Base-by-base conservation (phyloP, 2,888 invertebrate species). In the Synanthedon formicaeformis region DNA sequence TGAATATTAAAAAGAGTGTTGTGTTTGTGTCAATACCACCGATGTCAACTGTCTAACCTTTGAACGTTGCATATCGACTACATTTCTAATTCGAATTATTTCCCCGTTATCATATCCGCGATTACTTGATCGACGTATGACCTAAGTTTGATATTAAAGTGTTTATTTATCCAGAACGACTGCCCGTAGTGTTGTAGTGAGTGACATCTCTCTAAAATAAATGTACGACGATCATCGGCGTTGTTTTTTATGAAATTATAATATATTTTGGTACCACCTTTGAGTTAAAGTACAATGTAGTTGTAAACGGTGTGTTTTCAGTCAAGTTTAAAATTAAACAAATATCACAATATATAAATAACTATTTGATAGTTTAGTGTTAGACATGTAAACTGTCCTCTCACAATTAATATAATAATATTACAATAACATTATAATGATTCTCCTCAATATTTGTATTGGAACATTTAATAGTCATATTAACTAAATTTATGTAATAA, bases 41-140 rank as follows among this genome's bases (percentile, higher is more conserved):
- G 85, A 83, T 78, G 81, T 81, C 82, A 81, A 74, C 70, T 78
- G 73, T 78, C 79, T 79, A 78, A 84, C 81, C 79, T 81, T 71
- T 77, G 70, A 86, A 87, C 85, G 84, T 84, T 85, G 85, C 86
- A 87, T 87, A 87, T 87, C 86, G 78, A 80, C 77, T 79, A 86
- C 83, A 87, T 85, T 82, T 86, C 84, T 82, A 74, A 78, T 78
- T 82, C 78, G 79, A 79, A 81, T 78, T 75, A 79, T 78, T 85
- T 81, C 76, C 73, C 84, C 81, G 68, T 78, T 78, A 78, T 77
- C 82, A 80, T 82, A 81, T 81, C 80, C 78, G 73, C 76, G 68
- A 75, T 75, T 74, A 69, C 78, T 40, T 23, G 75, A 71, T 75
- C 14, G 65, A 23, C 23, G 71, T 78, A 73, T 71, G 75, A 70